A percentile compares a stretch with the other conserved stretches of the same genome.
These are phyloP conservation scores for Phylloscopus collybita DNA, from an alignment of 2,797 vertebrate genomes.

Conservation along the genomic window DNA sequence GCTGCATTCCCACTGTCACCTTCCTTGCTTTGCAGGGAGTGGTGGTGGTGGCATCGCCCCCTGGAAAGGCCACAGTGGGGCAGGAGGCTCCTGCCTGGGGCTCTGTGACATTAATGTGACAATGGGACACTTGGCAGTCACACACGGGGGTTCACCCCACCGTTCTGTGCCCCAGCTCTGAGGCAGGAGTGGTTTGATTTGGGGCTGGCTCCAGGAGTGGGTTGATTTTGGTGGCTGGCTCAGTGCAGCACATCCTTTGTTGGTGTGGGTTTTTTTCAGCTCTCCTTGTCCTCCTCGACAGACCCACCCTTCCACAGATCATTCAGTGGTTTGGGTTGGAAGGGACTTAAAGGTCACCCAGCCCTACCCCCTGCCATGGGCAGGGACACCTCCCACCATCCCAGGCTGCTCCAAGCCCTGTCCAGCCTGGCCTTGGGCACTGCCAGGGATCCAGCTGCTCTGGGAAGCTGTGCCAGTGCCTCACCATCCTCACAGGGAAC, in stretches of 20 bases:
- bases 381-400: background rate
- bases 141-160: background rate
- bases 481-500: accelerated
- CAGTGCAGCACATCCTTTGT: background rate
- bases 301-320: background rate
- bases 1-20: background rate
- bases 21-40: accelerated
- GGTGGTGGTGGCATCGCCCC: background rate
- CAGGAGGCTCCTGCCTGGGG: background rate
- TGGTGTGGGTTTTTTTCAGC: background rate
- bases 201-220: background rate
- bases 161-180: accelerated
- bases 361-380: too few species aligned
- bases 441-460: background rate
- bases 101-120: accelerated
- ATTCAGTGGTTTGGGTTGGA: background rate
- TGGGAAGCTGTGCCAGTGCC: background rate
- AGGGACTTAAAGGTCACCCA: background rate
- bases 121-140: background rate
- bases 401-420: background rate
- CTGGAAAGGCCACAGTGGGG: accelerated
- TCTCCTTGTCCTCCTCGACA: background rate
- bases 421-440: background rate
- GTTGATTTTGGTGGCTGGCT: accelerated
- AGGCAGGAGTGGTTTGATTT: background rate